Evolutionary conservation across 2,888 invertebrate species (phyloP).

Genomic region (Drosophila planitibia): DNA sequence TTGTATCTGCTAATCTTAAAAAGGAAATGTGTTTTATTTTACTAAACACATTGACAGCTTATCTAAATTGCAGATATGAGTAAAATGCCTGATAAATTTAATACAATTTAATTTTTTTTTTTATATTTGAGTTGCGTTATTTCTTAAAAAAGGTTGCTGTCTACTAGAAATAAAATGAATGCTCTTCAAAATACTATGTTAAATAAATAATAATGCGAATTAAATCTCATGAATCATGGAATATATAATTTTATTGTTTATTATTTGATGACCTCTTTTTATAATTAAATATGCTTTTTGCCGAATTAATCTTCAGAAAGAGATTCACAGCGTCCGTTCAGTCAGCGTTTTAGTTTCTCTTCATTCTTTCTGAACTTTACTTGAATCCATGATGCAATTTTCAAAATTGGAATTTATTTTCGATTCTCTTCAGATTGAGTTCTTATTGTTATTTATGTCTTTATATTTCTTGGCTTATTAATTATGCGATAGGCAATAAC

Average conservation of each 20-base stretch:
- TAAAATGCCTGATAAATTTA: neutral
- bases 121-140: neutral
- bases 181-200: neutral
- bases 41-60: neutral
- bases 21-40: neutral
- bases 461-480: slow-evolving; percentile 10
- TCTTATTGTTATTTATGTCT: neutral
- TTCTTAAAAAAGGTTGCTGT: neutral
- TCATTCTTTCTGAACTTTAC: neutral
- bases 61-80: too few species aligned
- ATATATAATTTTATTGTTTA: neutral
- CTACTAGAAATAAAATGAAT: neutral
- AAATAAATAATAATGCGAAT: neutral
- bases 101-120: neutral
- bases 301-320: neutral
- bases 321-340: neutral
- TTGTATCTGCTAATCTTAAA: neutral
- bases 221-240: neutral
- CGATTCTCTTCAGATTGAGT: neutral
- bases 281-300: neutral
- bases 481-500: slow-evolving; percentile 15
- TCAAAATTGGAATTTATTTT: neutral
- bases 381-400: neutral
- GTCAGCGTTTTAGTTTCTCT: neutral
- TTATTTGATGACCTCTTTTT: neutral